Evolutionary conservation across 2,888 invertebrate species (phyloP), one percentile per base, ranked within the genome.

Genomic region (Temnothorax ravouxi): DNA sequence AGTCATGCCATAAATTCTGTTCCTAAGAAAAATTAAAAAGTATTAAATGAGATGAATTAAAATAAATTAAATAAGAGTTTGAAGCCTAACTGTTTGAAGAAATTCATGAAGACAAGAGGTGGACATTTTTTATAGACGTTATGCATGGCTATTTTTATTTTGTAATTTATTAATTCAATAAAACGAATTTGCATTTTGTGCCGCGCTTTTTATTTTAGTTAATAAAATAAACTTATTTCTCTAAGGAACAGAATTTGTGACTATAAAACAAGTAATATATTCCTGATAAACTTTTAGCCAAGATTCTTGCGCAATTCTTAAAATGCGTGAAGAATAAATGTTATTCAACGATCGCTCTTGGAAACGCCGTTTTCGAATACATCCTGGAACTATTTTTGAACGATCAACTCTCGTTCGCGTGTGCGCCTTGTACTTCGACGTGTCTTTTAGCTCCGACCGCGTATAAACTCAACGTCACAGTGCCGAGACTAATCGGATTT

Each of bases 321-420:
- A 25, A 59, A 29, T 8, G 15, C 18, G 18, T 38, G 13, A 18
- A 41, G 13, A 21, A 64, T 64, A 41, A 62, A 64, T 41, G 21
- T 15, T 9, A 8, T 66, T 66, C 21, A 66, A 66, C 3, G 25
- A 66, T 44, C 25, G 44, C 15, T 66, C 44, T n/a, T 11, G n/a
- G n/a, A 64, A 64, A 64, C 13, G 13, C 1, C 1, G 13, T 44
- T 41, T 34, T 62, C 38, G n/a, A 11, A 34, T n/a, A 62, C 38
- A 62, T 62, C 18, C n/a, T 64, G 38, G 15, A 6, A 64, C 64
- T 64, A 64, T 64, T 64, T 64, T 64, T 15, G 21, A 64, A 64
- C 21, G 13, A 64, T 64, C 62, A 41, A 13, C 13, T 41, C 15
- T 64, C 41, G 13, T 6, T 41, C 41, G 5, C 34, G 41, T 9